Conservation (phyloP, 2,888 invertebrate genomes). For the Athrips mouffetella region DNA sequence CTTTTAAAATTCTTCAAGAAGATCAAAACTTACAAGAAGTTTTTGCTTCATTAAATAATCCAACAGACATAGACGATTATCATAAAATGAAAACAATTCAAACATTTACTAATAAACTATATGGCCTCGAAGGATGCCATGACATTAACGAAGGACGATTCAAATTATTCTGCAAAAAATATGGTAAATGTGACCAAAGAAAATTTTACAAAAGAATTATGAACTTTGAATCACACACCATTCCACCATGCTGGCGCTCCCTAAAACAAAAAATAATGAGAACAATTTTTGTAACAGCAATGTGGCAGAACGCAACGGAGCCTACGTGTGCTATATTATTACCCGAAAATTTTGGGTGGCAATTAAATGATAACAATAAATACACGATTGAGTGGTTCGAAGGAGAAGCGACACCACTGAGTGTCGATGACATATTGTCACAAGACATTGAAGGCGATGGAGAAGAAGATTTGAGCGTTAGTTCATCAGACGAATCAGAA, state of each 20-base stretch:
- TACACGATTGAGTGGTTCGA: background rate
- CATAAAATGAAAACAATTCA: constrained; percentile 35
- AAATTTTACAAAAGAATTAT: constrained; percentile 21
- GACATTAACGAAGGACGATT: no score
- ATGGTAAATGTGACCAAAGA: constrained; percentile 10
- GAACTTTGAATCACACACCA: constrained; percentile 19
- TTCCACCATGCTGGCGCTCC: constrained; percentile 25
- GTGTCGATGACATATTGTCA: constrained; percentile 8
- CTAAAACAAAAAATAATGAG: constrained; percentile 29
- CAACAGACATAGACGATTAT: no score
- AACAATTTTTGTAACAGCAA: constrained; percentile 32
- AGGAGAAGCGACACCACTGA: background rate
- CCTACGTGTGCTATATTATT: constrained; percentile 26
- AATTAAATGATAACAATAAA: constrained; percentile 11
- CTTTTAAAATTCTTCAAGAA: constrained; percentile 32
- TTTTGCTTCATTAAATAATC: no score
- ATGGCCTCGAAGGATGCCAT: no score
- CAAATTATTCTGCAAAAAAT: no score
- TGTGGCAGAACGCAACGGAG: constrained; percentile 34
- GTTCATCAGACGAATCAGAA: no score
- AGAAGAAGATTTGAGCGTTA: no score
- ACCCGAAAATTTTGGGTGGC: constrained; percentile 25
- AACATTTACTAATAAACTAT: constrained; percentile 28
- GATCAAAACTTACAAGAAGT: constrained; percentile 31
- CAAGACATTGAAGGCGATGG: no score